phyloP scores from a whole-genome alignment of 2,797 vertebrate genomes.

The Spheniscus humboldti region DNA sequence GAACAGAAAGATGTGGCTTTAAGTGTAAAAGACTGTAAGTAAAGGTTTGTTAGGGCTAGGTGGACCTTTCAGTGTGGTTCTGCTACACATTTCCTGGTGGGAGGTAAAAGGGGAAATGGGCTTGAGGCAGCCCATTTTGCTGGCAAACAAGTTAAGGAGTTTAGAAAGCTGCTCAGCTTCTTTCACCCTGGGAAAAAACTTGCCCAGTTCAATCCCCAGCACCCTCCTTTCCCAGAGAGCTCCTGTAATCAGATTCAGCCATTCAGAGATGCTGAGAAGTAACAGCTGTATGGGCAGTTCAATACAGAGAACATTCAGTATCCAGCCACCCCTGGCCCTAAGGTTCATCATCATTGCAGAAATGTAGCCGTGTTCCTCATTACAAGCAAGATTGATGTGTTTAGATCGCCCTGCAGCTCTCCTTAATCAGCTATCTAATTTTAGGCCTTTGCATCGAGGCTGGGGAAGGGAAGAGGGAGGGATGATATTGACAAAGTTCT shows the following conservation, averaged over 20 bases:
- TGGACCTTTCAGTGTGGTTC: neutral
- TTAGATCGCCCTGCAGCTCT: neutral
- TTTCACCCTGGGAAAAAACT: neutral
- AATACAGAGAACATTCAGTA: neutral
- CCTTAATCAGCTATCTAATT: constrained; percentile 49
- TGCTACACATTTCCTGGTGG: neutral
- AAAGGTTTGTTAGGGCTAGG: neutral
- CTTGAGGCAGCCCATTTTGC: neutral
- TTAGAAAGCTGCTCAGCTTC: neutral
- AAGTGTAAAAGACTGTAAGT: neutral
- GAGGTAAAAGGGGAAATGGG: neutral
- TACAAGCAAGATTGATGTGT: constrained; percentile 11
- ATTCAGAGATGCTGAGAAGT: neutral
- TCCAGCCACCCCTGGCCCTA: neutral
- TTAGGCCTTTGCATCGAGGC: neutral
- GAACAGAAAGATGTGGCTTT: neutral
- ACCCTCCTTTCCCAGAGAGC: neutral
- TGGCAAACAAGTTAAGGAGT: neutral
- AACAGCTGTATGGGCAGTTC: neutral
- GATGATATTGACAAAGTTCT: neutral
- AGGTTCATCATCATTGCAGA: constrained; percentile 11
- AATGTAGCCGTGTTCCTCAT: constrained; percentile 1
- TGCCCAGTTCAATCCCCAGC: neutral
- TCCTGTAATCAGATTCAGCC: neutral
- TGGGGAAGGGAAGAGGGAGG: neutral